Percentiles rank a stretch among this genome's conserved stretches.
These are phyloP conservation scores for Psilopogon haemacephalus DNA, from an alignment of 2,113 vertebrate genomes.

Conservation along the genomic window DNA sequence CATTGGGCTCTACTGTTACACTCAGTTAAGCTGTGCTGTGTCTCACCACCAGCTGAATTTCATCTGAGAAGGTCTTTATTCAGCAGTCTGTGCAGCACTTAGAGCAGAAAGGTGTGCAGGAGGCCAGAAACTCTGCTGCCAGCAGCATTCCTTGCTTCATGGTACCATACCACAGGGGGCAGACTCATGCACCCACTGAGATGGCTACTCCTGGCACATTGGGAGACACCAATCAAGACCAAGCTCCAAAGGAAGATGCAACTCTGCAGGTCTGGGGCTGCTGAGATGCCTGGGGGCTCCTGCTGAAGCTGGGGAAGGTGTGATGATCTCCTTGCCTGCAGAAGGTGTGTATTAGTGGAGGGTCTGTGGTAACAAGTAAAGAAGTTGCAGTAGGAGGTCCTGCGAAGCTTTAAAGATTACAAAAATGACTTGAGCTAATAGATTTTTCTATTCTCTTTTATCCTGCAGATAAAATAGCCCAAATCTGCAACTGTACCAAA, in stretches of 20 bases:
- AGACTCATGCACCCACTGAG: too few species aligned
- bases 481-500: not conserved
- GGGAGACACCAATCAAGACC: not conserved
- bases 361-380: not conserved
- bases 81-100: not conserved
- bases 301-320: not conserved
- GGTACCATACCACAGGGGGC: not conserved
- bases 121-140: not conserved
- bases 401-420: not conserved
- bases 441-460: too few species aligned
- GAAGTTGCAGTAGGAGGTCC: not conserved
- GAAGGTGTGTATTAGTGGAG: not conserved
- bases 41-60: not conserved
- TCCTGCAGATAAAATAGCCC: not conserved
- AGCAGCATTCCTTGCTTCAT: not conserved
- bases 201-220: not conserved
- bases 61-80: not conserved
- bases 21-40: not conserved
- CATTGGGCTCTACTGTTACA: not conserved
- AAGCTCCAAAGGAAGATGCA: not conserved
- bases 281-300: not conserved
- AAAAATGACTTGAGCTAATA: too few species aligned
- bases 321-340: too few species aligned
- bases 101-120: not conserved
- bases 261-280: not conserved